These are phyloP conservation scores for Dysmachus trigonus DNA, from an alignment of 2,888 invertebrate species.

Conservation along the genomic window DNA sequence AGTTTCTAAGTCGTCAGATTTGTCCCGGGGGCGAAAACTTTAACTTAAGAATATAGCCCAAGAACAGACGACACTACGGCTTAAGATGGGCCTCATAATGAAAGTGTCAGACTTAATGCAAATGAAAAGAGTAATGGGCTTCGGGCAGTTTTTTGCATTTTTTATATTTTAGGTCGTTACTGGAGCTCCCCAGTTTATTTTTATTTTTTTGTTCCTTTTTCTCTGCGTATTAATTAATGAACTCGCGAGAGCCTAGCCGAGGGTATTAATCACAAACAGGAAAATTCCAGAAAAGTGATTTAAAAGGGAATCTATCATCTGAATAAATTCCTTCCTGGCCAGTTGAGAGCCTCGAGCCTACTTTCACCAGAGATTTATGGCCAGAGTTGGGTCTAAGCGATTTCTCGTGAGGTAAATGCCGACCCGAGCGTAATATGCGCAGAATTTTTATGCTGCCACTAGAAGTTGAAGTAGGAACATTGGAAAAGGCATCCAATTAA, in stretches of 20 bases:
- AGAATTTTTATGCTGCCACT: background rate
- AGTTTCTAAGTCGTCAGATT: background rate
- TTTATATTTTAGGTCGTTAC: background rate
- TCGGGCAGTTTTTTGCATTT: background rate
- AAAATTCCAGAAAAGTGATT: background rate
- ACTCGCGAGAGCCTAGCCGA: background rate
- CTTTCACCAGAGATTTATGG: background rate
- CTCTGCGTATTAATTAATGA: slow-evolving; percentile 1
- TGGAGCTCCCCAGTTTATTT: background rate
- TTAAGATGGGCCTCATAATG: background rate
- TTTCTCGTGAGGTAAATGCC: background rate
- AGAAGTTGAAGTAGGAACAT: background rate
- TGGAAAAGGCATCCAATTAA: background rate
- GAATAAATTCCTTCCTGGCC: background rate
- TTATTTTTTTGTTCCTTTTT: too few species aligned
- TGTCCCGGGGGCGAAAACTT: background rate
- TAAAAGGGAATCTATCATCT: background rate
- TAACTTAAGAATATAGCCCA: background rate
- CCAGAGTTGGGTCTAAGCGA: background rate
- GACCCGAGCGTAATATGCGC: background rate
- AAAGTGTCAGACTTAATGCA: background rate
- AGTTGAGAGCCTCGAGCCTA: background rate
- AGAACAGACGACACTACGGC: background rate
- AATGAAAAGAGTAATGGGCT: slow-evolving; percentile 4
- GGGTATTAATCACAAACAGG: background rate